Evolutionary conservation across 2,797 vertebrate species (phyloP).

Genomic region (Oryzias dopingdopingensis): DNA sequence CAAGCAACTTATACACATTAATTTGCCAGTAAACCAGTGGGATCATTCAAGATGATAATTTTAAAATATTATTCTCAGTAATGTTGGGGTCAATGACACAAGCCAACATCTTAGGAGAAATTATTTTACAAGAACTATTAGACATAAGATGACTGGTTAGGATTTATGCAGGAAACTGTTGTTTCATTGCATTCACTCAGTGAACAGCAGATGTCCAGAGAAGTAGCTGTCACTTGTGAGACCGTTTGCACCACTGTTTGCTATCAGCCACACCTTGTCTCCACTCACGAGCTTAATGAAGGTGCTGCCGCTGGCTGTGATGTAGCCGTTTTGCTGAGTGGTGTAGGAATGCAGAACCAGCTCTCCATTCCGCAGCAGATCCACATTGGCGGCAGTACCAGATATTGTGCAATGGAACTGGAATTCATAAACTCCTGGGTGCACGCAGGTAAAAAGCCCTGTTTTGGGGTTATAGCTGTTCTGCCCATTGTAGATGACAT

Average conservation of each 20-base stretch:
- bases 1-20: no score
- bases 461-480: slow-evolving; percentile 36
- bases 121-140: no score
- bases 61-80: no score
- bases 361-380: slow-evolving; percentile 32
- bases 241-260: slow-evolving; percentile 1
- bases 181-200: slow-evolving; percentile 5
- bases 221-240: slow-evolving; percentile 58
- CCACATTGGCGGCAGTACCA: slow-evolving; percentile 9
- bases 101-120: no score
- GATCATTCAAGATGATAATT: no score
- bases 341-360: slow-evolving; percentile 57
- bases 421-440: slow-evolving; percentile 67
- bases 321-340: slow-evolving; percentile 9
- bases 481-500: slow-evolving; percentile 62
- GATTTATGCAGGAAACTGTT: background rate
- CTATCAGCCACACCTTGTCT: slow-evolving; percentile 48
- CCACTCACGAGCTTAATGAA: slow-evolving; percentile 35
- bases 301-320: slow-evolving; percentile 45
- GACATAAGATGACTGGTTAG: no score
- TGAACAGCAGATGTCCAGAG: slow-evolving; percentile 59
- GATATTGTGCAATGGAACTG: slow-evolving; percentile 47
- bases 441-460: slow-evolving; percentile 54
- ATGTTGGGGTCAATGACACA: no score
- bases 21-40: no score